Evolutionary conservation across 2,113 vertebrate genomes (phyloP).

Genomic region (Hippoglossus stenolepis): DNA sequence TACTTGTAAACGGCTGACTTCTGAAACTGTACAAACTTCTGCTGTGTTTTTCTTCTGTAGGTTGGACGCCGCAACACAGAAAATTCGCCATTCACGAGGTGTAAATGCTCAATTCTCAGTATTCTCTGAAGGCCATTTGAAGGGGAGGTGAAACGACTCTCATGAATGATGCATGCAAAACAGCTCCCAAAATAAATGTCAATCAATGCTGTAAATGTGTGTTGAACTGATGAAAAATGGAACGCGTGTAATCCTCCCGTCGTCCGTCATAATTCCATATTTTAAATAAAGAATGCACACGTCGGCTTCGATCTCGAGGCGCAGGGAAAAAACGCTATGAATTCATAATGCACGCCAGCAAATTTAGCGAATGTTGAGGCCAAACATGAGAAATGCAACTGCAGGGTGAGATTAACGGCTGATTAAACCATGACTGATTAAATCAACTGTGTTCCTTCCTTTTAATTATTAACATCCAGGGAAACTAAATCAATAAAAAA

Average conservation of each 20-base stretch:
- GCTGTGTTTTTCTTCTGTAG: slow-evolving; percentile 25
- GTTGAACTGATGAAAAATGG: slow-evolving; percentile 24
- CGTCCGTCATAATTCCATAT: not conserved
- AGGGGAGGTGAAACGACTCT: slow-evolving; percentile 42
- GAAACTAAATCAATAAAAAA: not conserved
- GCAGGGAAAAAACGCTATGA: not conserved
- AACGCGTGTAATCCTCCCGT: not conserved
- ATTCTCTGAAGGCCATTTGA: slow-evolving; percentile 58
- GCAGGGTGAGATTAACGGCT: not conserved
- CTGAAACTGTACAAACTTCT: slow-evolving; percentile 22
- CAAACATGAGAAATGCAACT: not conserved
- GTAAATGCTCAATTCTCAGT: slow-evolving; percentile 40
- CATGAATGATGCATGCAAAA: slow-evolving; percentile 58
- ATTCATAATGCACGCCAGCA: not conserved
- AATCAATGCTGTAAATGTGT: slow-evolving; percentile 37
- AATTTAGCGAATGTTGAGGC: not conserved
- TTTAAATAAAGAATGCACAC: not conserved
- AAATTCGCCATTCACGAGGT: slow-evolving; percentile 58
- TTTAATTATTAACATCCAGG: not conserved
- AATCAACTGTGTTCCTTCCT: not conserved
- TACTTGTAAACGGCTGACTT: not conserved
- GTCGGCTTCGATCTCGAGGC: not conserved
- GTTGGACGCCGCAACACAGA: slow-evolving; percentile 32
- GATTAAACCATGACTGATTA: slow-evolving; percentile 2
- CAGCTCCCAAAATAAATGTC: slow-evolving; percentile 42